These are phyloP conservation scores for Vannuccia rotundouncinata DNA, from an alignment of 2,888 invertebrate species.

Conservation along the genomic window DNA sequence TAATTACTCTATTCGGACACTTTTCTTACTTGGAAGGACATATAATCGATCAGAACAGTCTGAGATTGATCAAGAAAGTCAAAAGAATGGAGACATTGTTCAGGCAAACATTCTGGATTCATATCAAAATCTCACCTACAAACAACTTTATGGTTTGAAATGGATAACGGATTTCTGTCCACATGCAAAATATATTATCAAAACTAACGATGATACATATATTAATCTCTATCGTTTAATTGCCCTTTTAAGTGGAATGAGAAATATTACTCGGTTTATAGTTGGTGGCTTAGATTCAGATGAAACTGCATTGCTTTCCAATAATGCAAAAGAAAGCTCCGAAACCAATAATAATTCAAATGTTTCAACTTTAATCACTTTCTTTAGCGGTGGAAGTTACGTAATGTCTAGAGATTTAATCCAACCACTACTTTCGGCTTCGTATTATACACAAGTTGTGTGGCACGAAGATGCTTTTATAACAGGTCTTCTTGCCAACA, in stretches of 20 bases:
- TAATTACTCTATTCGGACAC: not conserved
- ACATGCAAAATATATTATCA: constrained; percentile 8
- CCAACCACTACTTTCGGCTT: not conserved
- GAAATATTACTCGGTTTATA: not conserved
- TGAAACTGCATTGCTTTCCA: not conserved
- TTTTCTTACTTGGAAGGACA: constrained; percentile 10
- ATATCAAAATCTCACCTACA: constrained; percentile 38
- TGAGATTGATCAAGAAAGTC: constrained; percentile 38
- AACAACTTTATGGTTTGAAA: constrained; percentile 34
- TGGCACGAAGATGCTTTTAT: constrained; percentile 27
- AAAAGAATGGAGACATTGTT: constrained; percentile 4
- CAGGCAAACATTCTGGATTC: constrained; percentile 33
- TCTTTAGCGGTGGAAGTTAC: not conserved
- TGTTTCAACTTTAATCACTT: not conserved
- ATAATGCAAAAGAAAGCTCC: not conserved
- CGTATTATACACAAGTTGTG: not conserved
- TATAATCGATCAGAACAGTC: not conserved
- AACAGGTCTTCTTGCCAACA: constrained; percentile 1
- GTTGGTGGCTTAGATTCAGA: not conserved
- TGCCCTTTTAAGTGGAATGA: not conserved
- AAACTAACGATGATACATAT: constrained; percentile 34
- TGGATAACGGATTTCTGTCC: constrained; percentile 31
- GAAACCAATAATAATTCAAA: not conserved
- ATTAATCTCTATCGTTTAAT: constrained; percentile 9
- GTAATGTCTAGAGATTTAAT: not conserved